These are phyloP conservation scores for Tethea ocularis DNA, from an alignment of 2,888 invertebrate genomes.

Conservation along the genomic window DNA sequence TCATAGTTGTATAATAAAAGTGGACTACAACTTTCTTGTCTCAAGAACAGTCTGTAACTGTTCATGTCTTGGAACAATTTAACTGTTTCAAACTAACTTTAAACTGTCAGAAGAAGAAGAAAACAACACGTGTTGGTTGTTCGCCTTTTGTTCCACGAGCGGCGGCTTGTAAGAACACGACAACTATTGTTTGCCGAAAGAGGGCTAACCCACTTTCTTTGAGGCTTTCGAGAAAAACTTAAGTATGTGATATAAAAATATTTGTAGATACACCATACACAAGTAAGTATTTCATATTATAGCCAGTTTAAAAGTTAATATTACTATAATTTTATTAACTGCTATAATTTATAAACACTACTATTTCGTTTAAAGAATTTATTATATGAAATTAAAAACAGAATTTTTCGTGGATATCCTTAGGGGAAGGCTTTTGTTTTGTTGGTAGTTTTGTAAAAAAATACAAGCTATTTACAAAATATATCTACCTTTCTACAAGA, in stretches of 20 bases:
- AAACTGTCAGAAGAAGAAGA: constrained; percentile 1
- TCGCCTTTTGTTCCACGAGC: constrained; percentile 42
- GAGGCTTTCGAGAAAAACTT: constrained; percentile 9
- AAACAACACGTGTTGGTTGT: constrained; percentile 21
- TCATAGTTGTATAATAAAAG: not conserved
- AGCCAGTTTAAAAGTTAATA: too few species aligned
- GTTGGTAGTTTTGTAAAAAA: too few species aligned
- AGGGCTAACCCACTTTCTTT: constrained; percentile 31
- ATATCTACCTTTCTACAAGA: too few species aligned
- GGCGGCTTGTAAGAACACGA: constrained; percentile 31
- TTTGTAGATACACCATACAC: too few species aligned
- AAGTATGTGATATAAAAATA: not conserved
- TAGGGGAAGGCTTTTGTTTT: too few species aligned
- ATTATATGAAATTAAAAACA: too few species aligned
- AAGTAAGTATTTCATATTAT: too few species aligned
- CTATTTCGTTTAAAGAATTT: too few species aligned
- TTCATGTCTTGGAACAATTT: not conserved
- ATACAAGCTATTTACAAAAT: too few species aligned
- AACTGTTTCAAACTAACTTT: not conserved
- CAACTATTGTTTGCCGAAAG: constrained; percentile 45
- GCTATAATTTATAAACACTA: too few species aligned
- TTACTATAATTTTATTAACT: too few species aligned
- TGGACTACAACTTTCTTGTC: not conserved
- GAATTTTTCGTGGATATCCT: too few species aligned
- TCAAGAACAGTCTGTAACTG: not conserved